Base-by-base conservation (phyloP, 1,140 invertebrate species). In the Liolophura sinensis region DNA sequence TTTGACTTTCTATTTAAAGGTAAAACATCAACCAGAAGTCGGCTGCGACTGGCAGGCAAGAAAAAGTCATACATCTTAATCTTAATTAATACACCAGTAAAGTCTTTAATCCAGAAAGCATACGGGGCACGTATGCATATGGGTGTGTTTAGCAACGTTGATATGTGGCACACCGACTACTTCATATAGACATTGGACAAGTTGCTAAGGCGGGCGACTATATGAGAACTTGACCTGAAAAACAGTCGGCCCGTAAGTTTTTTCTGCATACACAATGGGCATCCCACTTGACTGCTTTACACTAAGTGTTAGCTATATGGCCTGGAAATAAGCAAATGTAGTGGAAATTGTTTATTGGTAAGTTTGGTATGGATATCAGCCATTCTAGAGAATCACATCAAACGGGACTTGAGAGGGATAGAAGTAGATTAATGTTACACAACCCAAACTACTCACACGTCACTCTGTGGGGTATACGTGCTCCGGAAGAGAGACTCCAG, bases 371-470 rank as follows among this genome's bases (percentile, higher is more conserved):
- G 24, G 18, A 57, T 40, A 58, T n/a, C 0, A 6, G n/a, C 24
- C n/a, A 18, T 31, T 54, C 7, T 16, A 64, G 1, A 15, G 16
- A 64, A 1, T 40, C 3, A 56, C 49, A 50, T 1, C 49, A 18
- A 40, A 24, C 14, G n/a, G 0, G n/a, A n/a, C 31, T 40, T 40
- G 9, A 40, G 3, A 40, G 31, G 3, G 3, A 40, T 5, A 40
- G 31, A 40, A 40, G 60, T 11, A 47, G 40, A 0, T 50, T 9
- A 15, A 50, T 15, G 92, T 92, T 92, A 93, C 68, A 93, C 86
- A 5, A 93, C 84, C 54, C 93, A 90, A n/a, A 92, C 92, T 65
- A 92, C 92, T 93, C 92, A 95, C 54, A 96, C 92, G 76, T 97
- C 95, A 0, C 93, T 94, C 77, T 93, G 92, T 40, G 90, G 90